Conservation (phyloP, 2,888 invertebrate species). For the Temnothorax unifasciatus region DNA sequence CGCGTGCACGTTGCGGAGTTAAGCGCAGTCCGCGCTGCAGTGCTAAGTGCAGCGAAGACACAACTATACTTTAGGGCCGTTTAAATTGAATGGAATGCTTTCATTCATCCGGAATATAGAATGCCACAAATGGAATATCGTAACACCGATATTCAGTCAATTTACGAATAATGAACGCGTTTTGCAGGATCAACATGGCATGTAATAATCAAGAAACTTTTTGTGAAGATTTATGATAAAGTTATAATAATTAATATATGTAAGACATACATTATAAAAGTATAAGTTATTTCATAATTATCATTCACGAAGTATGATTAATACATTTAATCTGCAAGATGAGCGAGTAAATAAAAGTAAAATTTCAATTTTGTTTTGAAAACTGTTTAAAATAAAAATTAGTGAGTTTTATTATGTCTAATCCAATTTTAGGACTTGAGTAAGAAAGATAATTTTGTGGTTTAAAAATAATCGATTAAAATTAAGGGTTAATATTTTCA, state of each 20-base stretch:
- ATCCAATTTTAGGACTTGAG: not conserved
- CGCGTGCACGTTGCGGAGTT: slow-evolving; percentile 35
- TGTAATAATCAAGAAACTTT: not conserved
- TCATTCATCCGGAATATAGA: slow-evolving; percentile 6
- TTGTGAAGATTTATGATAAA: not conserved
- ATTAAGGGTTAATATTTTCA: not conserved
- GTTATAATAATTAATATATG: not conserved
- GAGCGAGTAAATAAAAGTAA: not conserved
- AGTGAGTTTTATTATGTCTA: not conserved
- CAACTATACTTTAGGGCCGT: not conserved
- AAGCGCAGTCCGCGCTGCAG: slow-evolving; percentile 8
- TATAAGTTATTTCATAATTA: not conserved
- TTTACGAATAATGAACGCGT: not conserved
- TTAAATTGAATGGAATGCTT: slow-evolving; percentile 27
- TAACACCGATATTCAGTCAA: not conserved
- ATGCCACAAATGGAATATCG: not conserved
- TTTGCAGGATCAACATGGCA: not conserved
- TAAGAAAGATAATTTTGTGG: not conserved
- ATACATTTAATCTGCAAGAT: not conserved
- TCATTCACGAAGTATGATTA: not conserved
- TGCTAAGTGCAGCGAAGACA: slow-evolving; percentile 19
- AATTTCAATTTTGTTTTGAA: not conserved
- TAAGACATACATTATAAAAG: not conserved
- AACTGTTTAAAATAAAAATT: not conserved
- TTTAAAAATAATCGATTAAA: not conserved